Percentiles rank a stretch among this genome's conserved stretches.
These are phyloP conservation scores for Morpho helenor DNA, from an alignment of 2,888 invertebrate species.

Conservation along the genomic window DNA sequence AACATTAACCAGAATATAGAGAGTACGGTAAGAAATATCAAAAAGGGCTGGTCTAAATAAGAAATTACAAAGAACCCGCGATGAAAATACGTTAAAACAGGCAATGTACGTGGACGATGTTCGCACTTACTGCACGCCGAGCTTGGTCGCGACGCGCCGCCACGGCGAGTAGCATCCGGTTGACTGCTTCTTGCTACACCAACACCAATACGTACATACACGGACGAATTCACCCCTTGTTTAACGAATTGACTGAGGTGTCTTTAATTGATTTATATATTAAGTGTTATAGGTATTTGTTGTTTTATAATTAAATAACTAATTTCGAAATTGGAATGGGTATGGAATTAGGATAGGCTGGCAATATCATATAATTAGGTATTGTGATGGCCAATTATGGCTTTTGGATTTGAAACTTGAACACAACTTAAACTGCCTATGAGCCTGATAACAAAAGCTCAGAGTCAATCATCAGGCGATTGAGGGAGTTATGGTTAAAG, in stretches of 20 bases:
- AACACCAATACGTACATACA: conserved; percentile 32
- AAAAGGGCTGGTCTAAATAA: background rate
- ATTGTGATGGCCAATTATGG: no score
- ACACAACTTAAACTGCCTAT: no score
- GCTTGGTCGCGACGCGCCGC: conserved; percentile 95
- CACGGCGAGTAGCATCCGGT: conserved; percentile 92
- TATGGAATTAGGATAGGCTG: no score
- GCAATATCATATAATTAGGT: no score
- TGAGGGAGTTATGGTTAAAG: no score
- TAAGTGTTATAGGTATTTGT: background rate
- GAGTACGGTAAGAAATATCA: no score
- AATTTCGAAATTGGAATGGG: no score
- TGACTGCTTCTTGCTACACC: conserved; percentile 82
- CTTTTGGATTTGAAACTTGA: no score
- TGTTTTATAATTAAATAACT: no score
- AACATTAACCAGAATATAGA: no score
- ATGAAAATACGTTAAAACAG: conserved; percentile 26
- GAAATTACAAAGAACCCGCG: conserved; percentile 10
- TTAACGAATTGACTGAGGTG: conserved; percentile 41
- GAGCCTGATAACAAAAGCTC: no score
- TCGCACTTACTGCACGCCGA: conserved; percentile 95
- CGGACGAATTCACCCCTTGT: background rate
- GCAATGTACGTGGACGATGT: conserved; percentile 15
- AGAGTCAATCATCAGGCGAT: no score
- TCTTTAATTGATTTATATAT: conserved; percentile 1